Percentiles rank a stretch among this genome's conserved stretches.
Evolutionary conservation across 1,140 invertebrate species (phyloP).

Genomic region (Microplitis demolitor): DNA sequence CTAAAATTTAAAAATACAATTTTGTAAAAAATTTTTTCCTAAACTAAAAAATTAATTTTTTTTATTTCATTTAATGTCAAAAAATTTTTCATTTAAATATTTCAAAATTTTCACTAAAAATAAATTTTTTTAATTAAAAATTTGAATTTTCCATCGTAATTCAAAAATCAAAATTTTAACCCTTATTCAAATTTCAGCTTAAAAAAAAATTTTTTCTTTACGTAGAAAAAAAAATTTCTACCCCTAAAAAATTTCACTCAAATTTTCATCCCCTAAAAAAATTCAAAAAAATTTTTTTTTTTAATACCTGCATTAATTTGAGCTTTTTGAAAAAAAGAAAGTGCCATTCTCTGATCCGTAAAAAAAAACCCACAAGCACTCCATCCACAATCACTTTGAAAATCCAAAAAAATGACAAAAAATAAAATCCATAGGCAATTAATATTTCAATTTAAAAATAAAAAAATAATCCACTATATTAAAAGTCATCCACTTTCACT

Average conservation of each 20-base stretch:
- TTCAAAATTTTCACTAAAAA: too few relatives aligned
- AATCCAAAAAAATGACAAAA: background rate
- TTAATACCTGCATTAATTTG: constrained; percentile 53
- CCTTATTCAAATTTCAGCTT: too few relatives aligned
- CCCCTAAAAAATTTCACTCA: background rate
- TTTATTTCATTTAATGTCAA: too few relatives aligned
- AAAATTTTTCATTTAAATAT: too few relatives aligned
- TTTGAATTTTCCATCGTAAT: too few relatives aligned
- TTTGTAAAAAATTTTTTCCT: too few relatives aligned
- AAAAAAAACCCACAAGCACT: constrained; percentile 46
- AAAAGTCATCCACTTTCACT: background rate
- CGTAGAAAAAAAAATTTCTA: too few relatives aligned
- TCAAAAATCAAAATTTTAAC: too few relatives aligned
- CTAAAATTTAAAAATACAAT: too few relatives aligned
- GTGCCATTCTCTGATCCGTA: constrained; percentile 53
- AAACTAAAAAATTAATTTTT: too few relatives aligned
- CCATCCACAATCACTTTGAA: constrained; percentile 39
- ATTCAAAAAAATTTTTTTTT: background rate
- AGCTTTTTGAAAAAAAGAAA: constrained; percentile 51
- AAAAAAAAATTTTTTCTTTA: too few relatives aligned
- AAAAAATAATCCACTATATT: background rate
- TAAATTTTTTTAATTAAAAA: too few relatives aligned
- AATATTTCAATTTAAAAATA: background rate
- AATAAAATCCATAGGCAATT: background rate
- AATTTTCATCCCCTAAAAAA: constrained; percentile 7